Evolutionary conservation across 2,888 invertebrate genomes (phyloP).

Genomic region (Linhomoeus sp.): DNA sequence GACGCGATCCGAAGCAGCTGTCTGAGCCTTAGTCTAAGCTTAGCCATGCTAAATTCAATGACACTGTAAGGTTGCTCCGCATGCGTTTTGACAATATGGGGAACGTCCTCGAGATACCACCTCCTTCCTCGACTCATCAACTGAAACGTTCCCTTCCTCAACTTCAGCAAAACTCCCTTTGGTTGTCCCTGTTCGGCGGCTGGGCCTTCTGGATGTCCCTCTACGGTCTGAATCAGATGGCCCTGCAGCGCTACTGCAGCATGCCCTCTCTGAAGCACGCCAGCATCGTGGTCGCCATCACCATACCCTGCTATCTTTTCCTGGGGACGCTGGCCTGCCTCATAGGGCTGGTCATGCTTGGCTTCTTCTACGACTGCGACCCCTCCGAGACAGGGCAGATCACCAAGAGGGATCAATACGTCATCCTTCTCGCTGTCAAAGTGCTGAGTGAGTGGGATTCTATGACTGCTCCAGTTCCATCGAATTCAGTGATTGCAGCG

Average conservation of each 20-base stretch:
- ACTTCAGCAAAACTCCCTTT: neutral
- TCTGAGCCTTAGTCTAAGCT: no score
- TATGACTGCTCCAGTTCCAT: no score
- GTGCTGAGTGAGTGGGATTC: slow-evolving; percentile 2
- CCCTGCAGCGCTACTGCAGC: no score
- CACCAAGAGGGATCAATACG: slow-evolving; percentile 2
- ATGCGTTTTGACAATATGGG: no score
- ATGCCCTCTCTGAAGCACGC: no score
- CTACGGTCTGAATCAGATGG: slow-evolving; percentile 3
- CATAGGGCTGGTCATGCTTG: slow-evolving; percentile 10
- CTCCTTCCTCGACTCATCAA: no score
- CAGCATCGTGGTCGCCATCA: slow-evolving; percentile 10
- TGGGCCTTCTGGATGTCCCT: slow-evolving; percentile 5
- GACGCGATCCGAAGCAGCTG: no score
- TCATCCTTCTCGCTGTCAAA: slow-evolving; percentile 3
- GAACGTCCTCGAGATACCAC: no score
- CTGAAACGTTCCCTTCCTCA: no score
- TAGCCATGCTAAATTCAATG: no score
- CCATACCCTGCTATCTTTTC: slow-evolving; percentile 11
- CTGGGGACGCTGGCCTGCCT: slow-evolving; percentile 8
- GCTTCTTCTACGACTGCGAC: slow-evolving; percentile 7
- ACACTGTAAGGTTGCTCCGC: no score
- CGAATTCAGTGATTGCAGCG: no score
- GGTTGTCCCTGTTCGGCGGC: neutral
- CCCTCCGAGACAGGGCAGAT: slow-evolving; percentile 3